Percentiles rank a stretch among this genome's conserved stretches.
These are phyloP conservation scores for Aphodius granarius DNA, from an alignment of 2,888 invertebrate species.

Conservation along the genomic window DNA sequence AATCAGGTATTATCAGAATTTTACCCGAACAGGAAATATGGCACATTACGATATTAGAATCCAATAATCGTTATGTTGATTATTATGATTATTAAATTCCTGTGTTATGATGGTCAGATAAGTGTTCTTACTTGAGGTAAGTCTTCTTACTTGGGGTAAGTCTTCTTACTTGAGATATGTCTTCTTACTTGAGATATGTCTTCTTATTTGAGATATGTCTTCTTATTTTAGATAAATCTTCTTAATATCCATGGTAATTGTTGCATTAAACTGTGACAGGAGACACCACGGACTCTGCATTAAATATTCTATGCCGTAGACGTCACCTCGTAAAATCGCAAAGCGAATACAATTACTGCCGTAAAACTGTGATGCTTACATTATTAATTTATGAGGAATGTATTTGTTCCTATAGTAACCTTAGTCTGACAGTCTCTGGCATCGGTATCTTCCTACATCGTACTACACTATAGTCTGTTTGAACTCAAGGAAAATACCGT, in stretches of 20 bases:
- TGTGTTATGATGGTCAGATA: not conserved
- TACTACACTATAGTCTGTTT: not conserved
- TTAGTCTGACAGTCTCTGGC: not conserved
- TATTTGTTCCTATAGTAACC: not conserved
- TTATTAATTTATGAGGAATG: not conserved
- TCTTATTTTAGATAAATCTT: not conserved
- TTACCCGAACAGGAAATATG: not conserved
- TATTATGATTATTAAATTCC: not conserved
- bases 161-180: not conserved
- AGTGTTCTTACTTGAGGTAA: too few relatives aligned
- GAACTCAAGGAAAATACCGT: too few relatives aligned
- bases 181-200: not conserved
- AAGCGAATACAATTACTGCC: not conserved
- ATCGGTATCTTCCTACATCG: not conserved
- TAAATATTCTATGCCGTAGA: not conserved
- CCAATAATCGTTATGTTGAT: not conserved
- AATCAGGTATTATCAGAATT: not conserved
- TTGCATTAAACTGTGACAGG: not conserved
- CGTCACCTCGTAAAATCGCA: not conserved
- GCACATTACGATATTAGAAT: not conserved
- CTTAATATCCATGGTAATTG: not conserved
- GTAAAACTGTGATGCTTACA: not conserved
- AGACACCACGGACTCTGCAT: not conserved
- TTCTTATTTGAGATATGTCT: not conserved
- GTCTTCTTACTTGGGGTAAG: too few relatives aligned